Percentiles rank a stretch among this genome's conserved stretches.
Conservation (phyloP, 2,113 vertebrate genomes). For the Progne subis region DNA sequence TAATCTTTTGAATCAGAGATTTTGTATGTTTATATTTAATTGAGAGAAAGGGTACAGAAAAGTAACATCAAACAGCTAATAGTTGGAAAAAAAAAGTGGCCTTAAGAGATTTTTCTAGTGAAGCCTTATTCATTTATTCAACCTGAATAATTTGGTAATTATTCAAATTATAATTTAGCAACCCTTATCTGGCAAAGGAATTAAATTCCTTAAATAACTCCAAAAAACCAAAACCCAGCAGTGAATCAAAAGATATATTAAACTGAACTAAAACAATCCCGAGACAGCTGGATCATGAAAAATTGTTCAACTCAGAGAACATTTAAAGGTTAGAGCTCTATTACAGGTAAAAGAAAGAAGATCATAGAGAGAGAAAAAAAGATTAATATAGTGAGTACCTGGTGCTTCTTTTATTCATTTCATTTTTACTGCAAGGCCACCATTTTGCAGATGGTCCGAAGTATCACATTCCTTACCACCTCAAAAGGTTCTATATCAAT, state of each 20-base stretch:
- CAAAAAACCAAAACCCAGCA: slow-evolving; percentile 2
- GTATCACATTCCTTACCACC: slow-evolving; percentile 69
- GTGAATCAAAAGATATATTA: slow-evolving; percentile 72
- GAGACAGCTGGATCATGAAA: slow-evolving; percentile 84
- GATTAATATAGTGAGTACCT: slow-evolving; percentile 66
- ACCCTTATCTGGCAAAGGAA: background rate
- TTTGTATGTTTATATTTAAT: background rate
- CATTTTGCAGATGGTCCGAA: slow-evolving; percentile 78
- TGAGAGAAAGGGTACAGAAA: background rate
- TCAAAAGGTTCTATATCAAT: slow-evolving; percentile 65
- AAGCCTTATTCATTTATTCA: slow-evolving; percentile 5
- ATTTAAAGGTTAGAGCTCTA: slow-evolving; percentile 92
- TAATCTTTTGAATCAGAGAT: background rate
- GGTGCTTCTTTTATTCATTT: slow-evolving; percentile 67
- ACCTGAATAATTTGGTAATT: background rate
- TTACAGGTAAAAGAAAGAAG: slow-evolving; percentile 72
- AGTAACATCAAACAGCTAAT: background rate
- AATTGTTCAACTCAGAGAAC: slow-evolving; percentile 82
- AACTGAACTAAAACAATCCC: slow-evolving; percentile 71
- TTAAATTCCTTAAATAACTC: slow-evolving; percentile 59
- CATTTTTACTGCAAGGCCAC: slow-evolving; percentile 61
- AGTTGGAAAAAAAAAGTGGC: background rate
- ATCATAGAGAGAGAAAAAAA: slow-evolving; percentile 51
- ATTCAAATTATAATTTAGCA: slow-evolving; percentile 46
- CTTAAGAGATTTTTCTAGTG: background rate